Base-by-base conservation (phyloP, 2,113 vertebrate species). In the Pterophyllum scalare region DNA sequence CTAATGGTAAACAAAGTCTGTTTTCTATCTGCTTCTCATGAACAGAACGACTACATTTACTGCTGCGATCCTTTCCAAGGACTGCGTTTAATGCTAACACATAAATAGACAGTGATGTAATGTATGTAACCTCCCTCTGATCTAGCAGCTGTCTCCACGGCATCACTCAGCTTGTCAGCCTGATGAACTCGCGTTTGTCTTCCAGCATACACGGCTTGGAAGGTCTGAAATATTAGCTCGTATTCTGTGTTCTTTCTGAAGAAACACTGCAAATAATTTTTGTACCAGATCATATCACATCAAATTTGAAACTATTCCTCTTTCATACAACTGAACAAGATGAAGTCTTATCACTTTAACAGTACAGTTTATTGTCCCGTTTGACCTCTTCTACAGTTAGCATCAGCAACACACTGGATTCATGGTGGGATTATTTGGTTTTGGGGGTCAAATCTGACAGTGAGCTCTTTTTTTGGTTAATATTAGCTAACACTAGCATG, bases 61-160 rank as follows among this genome's bases (percentile, higher is more conserved):
- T 72, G 22, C 70, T 60, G 20, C 38, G 54, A 64, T 79, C 65
- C 31, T 75, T 76, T 79, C 62, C 84, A 74, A 70, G 33, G 76
- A 74, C 64, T 10, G 74, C 56, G 35, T 24, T 33, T 22, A 31
- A 35, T 22, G 38, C 62, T 26, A 22, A 61, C 61, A 65, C 87
- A 78, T 72, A 83, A 92, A 91, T 74, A 94, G 87, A 89, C 83
- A 52, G 49, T 90, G 89, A 90, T 81, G 89, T 90, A 56, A 91
- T 77, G 60, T n/a, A 35, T 72, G 77, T 43, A 83, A 81, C 24
- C 28, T 9, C 22, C 35, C 59, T 82, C 57, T 86, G 86, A 91
- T 87, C 38, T 67, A 1, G 57, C 91, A 94, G 88, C 91, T 91
- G 89, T 80, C 79, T 58, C 61, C 26, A 5, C 35, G 19, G 1